phyloP scores from a whole-genome alignment of 2,888 invertebrate genomes.

The Belgica antarctica region DNA sequence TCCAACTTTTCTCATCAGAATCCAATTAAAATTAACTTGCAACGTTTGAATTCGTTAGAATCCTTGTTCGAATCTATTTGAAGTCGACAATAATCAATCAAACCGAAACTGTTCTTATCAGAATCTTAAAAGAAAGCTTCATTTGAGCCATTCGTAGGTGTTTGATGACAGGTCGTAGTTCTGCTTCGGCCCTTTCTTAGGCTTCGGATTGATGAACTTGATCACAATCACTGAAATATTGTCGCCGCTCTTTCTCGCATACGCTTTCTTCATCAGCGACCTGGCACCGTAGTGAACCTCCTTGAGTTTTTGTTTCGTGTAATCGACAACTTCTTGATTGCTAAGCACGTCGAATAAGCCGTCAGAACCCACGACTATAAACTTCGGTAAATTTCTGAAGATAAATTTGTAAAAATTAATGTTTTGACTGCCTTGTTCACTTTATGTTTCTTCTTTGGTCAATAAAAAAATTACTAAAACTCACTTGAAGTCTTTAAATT shows the following conservation, averaged over 20 bases:
- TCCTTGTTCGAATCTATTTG: too few species aligned
- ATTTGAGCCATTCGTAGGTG: constrained; percentile 9
- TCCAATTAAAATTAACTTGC: too few species aligned
- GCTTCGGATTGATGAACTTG: constrained; percentile 28
- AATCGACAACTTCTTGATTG: constrained; percentile 20
- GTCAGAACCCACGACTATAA: constrained; percentile 29
- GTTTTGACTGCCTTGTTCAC: too few species aligned
- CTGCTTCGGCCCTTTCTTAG: constrained; percentile 12
- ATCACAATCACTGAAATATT: constrained; percentile 20
- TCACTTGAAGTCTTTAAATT: background rate
- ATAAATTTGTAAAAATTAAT: background rate
- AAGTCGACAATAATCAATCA: too few species aligned
- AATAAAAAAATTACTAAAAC: background rate
- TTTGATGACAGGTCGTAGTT: background rate
- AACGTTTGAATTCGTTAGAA: too few species aligned
- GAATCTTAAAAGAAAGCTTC: too few species aligned
- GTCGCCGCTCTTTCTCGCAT: constrained; percentile 22
- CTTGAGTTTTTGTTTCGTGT: constrained; percentile 21
- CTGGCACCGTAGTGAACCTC: constrained; percentile 28
- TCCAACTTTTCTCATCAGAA: too few species aligned
- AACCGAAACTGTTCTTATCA: too few species aligned
- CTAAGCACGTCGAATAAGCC: constrained; percentile 28
- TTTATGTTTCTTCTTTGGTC: background rate
- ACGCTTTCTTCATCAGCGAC: constrained; percentile 21
- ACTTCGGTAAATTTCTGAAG: constrained; percentile 18